Base-by-base conservation (phyloP, 2,113 vertebrate genomes). In the Colinus virginianus region DNA sequence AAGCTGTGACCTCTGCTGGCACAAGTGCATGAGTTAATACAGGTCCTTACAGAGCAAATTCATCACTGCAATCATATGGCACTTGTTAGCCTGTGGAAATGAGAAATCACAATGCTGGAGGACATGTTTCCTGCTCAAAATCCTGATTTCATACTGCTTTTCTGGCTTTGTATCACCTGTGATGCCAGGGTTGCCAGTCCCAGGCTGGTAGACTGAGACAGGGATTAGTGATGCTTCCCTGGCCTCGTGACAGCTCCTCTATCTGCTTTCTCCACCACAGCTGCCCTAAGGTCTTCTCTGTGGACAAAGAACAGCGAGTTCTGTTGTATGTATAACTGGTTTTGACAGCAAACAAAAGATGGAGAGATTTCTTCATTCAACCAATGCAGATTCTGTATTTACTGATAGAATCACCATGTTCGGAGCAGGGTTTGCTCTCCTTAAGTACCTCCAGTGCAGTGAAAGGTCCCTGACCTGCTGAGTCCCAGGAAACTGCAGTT, bases 191-290 rank as follows among this genome's bases (percentile, higher is more conserved):
- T 67, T 80, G 25, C 77, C 25, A 63, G 66, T 87, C 36, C 55
- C 7, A 4, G 10, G 4, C 40, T 46, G 53, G 21, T 4, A 86
- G 68, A 16, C 11, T 53, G 64, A 66, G 53, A 9, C n/a, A 40
- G 63, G 38, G 68, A 9, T 4, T 0, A 1, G 28, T 43, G 89
- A 30, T 77, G 45, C 30, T 68, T 43, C 28, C 2, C 4, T 17
- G 17, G 45, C n/a, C 16, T 13, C 6, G 4, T 34, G 28, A 11
- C 3, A 0, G 13, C 42, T 3, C 59, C 25, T 43, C n/a, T 25
- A 5, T 8, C 38, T 63, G 32, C 22, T 34, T 19, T 4, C 16
- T n/a, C 68, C 25, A 5, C 45, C 56, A 21, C 48, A 45, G 38
- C 43, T 76, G 11, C 42, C 66, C 17, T 49, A 16, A 40, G 56